phyloP scores from a whole-genome alignment of 2,888 invertebrate genomes.

The Drosophila robusta region DNA sequence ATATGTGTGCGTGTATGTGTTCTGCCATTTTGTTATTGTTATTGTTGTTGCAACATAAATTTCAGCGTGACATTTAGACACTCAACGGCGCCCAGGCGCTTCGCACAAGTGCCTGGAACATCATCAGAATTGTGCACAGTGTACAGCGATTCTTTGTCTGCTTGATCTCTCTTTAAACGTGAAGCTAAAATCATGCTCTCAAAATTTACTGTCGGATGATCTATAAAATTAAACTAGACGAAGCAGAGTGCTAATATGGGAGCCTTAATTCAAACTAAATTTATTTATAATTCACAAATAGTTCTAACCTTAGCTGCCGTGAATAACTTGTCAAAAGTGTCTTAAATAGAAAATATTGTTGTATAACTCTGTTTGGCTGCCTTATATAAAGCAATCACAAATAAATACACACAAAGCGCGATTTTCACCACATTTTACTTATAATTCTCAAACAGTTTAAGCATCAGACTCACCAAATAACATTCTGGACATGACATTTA shows the following conservation, averaged over 20 bases:
- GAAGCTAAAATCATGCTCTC: not conserved
- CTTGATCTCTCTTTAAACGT: slow-evolving; percentile 28
- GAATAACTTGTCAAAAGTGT: too few species aligned
- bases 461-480: not conserved
- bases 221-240: not conserved
- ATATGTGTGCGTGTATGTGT: slow-evolving; percentile 7
- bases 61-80: slow-evolving; percentile 68
- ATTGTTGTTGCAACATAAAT: slow-evolving; percentile 59
- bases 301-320: too few species aligned
- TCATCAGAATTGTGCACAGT: slow-evolving; percentile 28
- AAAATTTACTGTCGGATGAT: slow-evolving; percentile 16
- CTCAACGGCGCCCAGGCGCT: slow-evolving; percentile 34
- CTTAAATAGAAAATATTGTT: too few species aligned
- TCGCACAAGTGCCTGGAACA: slow-evolving; percentile 47
- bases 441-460: not conserved
- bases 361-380: too few species aligned
- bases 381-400: too few species aligned
- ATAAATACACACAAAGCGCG: too few species aligned
- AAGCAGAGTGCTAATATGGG: too few species aligned
- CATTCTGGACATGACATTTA: not conserved
- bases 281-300: not conserved
- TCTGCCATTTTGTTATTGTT: slow-evolving; percentile 39
- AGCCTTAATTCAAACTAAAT: not conserved
- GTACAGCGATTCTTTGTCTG: slow-evolving; percentile 5
- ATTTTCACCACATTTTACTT: not conserved